Evolutionary conservation across 2,888 invertebrate genomes (phyloP), one percentile per base, ranked within the genome.

Genomic region (Spialia ferax): DNA sequence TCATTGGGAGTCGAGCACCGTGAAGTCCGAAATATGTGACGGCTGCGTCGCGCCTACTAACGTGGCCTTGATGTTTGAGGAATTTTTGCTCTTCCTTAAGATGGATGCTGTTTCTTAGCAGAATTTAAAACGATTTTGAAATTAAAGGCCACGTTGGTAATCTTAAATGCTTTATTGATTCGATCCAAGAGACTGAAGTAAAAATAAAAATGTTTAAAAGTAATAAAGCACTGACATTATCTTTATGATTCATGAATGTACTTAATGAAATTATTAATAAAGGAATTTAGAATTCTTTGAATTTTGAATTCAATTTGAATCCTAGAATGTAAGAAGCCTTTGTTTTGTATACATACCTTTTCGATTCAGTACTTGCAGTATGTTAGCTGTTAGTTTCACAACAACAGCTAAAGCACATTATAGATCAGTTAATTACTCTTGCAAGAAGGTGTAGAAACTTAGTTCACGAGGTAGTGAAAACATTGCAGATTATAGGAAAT

Each of bases 1-100:
- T 84, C 84, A 22, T 83, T 79, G 76, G 77, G 80, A 81, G 85
- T 82, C 78, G 75, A 78, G 78, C 73, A 54, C 42, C 69, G 74
- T 66, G 75, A 76, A 84, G 81, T 79, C 80, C 79, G 79, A 79
- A 82, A 83, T 79, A 80, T 79, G 83, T 81, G 55, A 68, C 79
- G 79, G 76, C 71, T 70, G 69, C 69, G 70, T 69, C 71, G 73
- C 70, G 71, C 69, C 73, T 71, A 73, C 38, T 60, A 18, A 50
- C 22, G 20, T 64, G 8, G 23, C 52, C n/a, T 52, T 60, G 59
- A 65, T 59, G 59, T 66, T 60, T 60, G 29, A 52, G 77, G 50
- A 38, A 57, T 57, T 52, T 52, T 54, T 48, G 18, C 35, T 50
- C 11, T 48, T 45, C 29, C 29, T 59, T 50, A 13, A 42, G 42